Evolutionary conservation across 2,888 invertebrate species (phyloP), one percentile per base, ranked within the genome.

Genomic region (Neelides folsomi): DNA sequence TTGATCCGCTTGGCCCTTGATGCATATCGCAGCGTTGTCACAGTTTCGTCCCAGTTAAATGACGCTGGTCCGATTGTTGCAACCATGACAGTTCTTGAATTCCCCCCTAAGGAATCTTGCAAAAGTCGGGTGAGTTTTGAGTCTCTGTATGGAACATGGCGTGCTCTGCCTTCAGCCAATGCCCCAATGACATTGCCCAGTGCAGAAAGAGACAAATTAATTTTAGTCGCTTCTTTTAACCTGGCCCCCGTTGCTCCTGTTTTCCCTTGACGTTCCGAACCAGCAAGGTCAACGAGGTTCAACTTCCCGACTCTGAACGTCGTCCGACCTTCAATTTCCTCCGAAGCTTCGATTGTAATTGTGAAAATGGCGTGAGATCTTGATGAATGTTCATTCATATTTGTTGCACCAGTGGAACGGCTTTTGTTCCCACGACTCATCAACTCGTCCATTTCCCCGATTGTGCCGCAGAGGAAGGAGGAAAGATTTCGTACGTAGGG

Each of bases 61-160:
- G 84, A 84, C 16, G 97, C 95, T 20, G 98, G 98, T 0, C 97
- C 97, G 67, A 99, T 86, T 71, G 95, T 97, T 9, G 98, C 98
- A 50, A 99, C 89, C 97, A 98, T 98, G 51, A 98, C 89, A 1
- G 98, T 98, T 72, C 93, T 93, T 42, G 97, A 92, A 76, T 97
- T 97, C 9, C 98, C 98, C 52, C 98, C 98, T 43, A 99, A 75
- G 0, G 95, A 97, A 74, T 98, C 97, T 71, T 97, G 95, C 54
- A 98, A 76, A 51, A 98, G 76, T 49, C 97, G 78, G 8, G 98
- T 98, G 52, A 98, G 75, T 74, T 97, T 97, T 3, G 95, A 95
- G 72, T 97, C 95, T 69, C 97, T 76, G 73, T 98, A 98, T 1
- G 97, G 97, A 66, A 98, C 87, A 70, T 97, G 95, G 1, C 88